Base-by-base conservation (phyloP, 2,113 vertebrate species). In the Amphiprion ocellaris region DNA sequence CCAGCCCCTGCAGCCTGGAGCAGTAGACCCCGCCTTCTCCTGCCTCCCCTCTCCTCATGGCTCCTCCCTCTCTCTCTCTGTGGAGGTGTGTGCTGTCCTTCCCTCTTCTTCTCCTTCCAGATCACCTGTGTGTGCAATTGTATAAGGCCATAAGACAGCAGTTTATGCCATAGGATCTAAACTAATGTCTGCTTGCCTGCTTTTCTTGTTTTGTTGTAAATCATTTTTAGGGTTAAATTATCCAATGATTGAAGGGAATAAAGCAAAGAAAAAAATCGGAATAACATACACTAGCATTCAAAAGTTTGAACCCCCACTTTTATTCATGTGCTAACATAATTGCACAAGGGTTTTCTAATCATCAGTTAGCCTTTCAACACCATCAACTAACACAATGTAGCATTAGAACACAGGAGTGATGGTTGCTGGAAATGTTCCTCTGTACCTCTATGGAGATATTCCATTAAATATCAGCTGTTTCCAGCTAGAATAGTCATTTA, bases 41-140 rank as follows among this genome's bases (percentile, higher is more conserved):
- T 86, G 77, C 75, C 91, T 92, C 87, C 47, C 88, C 90, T 93
- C 93, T 87, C 91, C 94, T 86, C 95, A 92, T 49, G 93, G 88
- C 73, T 93, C 94, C 93, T 94, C 94, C 87, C 84, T 93, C 77
- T 94, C 93, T 88, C 4, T 95, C 79, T 94, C 93, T 59, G 73
- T 93, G 82, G 95, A 97, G 96, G 97, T 97, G 94, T 82, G 96
- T 96, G 79, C 88, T 58, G 28, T 59, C 61, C 23, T 26, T 21
- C n/a, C 41, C 30, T 21, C 8, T 68, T 52, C 49, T 41, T 3
- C 58, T 74, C 50, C 58, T 41, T 14, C 61, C 21, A 24, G 11
- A 12, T 30, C 19, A 44, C 16, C 68, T 46, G 30, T 72, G 61
- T n/a, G 26, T 23, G 23, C 16, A 2, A 21, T 33, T 19, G n/a